Evolutionary conservation across 2,797 vertebrate genomes (phyloP), one percentile per base, ranked within the genome.

Genomic region (Muscicapa comitata): DNA sequence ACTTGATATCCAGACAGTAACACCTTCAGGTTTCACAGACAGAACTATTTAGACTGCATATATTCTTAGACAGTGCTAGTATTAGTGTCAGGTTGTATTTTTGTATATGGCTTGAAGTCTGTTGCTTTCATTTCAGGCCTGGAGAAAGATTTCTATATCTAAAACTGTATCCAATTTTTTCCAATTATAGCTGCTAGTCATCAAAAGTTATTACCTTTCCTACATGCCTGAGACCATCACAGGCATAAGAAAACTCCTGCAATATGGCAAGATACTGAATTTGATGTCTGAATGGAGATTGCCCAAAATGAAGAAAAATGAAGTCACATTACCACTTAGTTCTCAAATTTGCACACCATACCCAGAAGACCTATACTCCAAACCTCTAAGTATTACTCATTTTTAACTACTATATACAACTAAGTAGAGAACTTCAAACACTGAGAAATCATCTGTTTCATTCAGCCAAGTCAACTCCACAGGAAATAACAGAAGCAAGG

Each of bases 271-370:
- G 47, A 61, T 43, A 43, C 19, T 66, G 73, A 84, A 84, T 78
- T 85, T 62, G 14, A 26, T 59, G 10, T 51, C 59, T 84, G 45
- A 80, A 63, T 40, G 29, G 20, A 93, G 35, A 84, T 11, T 84
- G 29, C 38, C 33, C 71, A 72, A 78, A 88, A 88, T 68, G 26
- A 93, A 90, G 65, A 93, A 90, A 93, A 96, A 95, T 43, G 17
- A 86, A 86, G 23, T 58, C 43, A 55, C 7, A 37, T 86, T 62
- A 86, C 6, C 33, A 43, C 45, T 84, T 73, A 75, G 33, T 51
- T 92, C 51, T 87, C 1, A 10, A 9, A 73, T 86, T 55, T 82
- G 37, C 31, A 73, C 31, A 73, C n/a, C 14, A 37, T 78, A 28
- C 18, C 55, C 66, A 70, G 43, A 85, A 91, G 54, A 72, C 23